Base-by-base conservation (phyloP, 1,140 invertebrate genomes). In the Drosophila pectinifera region DNA sequence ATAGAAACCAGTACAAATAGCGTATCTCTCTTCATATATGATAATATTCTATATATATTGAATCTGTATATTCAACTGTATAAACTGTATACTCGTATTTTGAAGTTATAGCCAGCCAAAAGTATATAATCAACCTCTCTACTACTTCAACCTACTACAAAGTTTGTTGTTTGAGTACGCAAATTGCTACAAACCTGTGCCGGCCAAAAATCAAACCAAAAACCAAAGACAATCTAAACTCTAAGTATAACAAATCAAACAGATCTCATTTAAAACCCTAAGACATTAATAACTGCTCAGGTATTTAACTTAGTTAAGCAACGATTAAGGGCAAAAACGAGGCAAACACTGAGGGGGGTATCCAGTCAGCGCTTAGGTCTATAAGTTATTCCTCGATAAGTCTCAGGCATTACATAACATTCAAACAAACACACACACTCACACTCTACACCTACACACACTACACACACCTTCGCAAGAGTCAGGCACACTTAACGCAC, bases 131-230 rank as follows among this genome's bases (percentile, higher is more conserved):
- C 65, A 70, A 70, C 64, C 64, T 70, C 39, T 58, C 68, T 70
- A 70, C 68, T 70, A 70, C 68, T 48, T 70, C 68, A 70, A 70
- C 68, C 73, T 70, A 70, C 80, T 84, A 73, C 80, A 74, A 83
- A 77, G 80, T 84, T 86, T 86, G 82, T 85, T 85, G 80, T 86
- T 83, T 88, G 80, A 83, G 76, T 89, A 88, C 84, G 76, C 83
- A 89, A 88, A 88, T 89, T 83, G 83, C 84, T 88, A 88, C 83
- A 86, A 86, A 79, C 84, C 80, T 89, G 83, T 67, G 83, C 83
- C 83, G 83, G 83, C 83, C 82, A 74, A 75, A 78, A 77, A 69
- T 51, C 64, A 80, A 80, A 75, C 49, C 69, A 73, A 80, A 56
- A 55, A 79, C 55, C 55, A 80, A 56, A 54, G 67, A 55, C 59